Evolutionary conservation across 2,113 vertebrate genomes (phyloP), one percentile per base, ranked within the genome.

Genomic region (Spizaetus ornatus): DNA sequence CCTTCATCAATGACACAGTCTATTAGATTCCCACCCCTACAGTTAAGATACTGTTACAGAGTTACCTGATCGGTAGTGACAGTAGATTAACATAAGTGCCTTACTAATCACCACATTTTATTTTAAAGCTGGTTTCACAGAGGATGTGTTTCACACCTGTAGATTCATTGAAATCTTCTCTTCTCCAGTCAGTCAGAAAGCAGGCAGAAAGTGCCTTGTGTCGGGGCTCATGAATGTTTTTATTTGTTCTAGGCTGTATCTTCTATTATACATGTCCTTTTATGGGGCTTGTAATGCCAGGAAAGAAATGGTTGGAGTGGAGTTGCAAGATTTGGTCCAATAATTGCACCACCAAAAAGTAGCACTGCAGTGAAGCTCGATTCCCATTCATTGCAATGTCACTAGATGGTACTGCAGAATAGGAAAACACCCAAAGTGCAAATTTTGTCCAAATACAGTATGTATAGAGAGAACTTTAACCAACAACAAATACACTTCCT

Each of bases 381-480:
- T 34, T 82, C 59, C 47, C 63, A 5, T 43, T 47, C 85, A 36
- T 53, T 80, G 53, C 52, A n/a, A 5, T 38, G 91, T 58, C 97
- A 89, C 93, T 97, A 79, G 93, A 56, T 95, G 97, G 91, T 95
- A 94, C 84, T 96, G 74, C 84, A 73, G 84, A 94, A 38, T 25
- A 53, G 91, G 70, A 43, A 36, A 87, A 69, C 5, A 21, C 7
- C 43, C 2, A 0, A 8, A 16, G 11, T 29, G 42, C 52, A n/a
- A 7, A 13, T n/a, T 43, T 69, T 71, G n/a, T 1, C 31, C 45
- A 5, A 23, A 27, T 6, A 3, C 45, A 63, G 61, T 15, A 18
- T 79, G 8, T 27, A 0, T 13, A 40, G 20, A 32, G 16, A 65
- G 13, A n/a, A 15, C 11, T 45, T 7, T 5, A 25, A 69, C 32